These are phyloP conservation scores for Proctacanthus coquilletti DNA, from an alignment of 1,140 invertebrate genomes.

Conservation along the genomic window DNA sequence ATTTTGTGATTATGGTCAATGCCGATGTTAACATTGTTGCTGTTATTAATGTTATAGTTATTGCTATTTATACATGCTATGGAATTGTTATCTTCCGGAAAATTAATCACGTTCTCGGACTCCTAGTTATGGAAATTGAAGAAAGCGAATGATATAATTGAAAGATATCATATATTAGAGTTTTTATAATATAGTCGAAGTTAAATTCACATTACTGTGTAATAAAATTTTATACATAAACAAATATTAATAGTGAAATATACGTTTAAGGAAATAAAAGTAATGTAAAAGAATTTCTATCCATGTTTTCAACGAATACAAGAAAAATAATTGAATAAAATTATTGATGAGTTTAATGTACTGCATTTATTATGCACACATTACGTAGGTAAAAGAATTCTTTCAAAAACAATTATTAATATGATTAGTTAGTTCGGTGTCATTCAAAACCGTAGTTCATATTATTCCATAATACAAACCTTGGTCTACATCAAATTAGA, in stretches of 20 bases:
- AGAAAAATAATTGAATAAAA: too few relatives aligned
- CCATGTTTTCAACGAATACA: too few relatives aligned
- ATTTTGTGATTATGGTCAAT: neutral
- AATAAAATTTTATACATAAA: neutral
- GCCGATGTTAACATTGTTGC: neutral
- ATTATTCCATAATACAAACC: too few relatives aligned
- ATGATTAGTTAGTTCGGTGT: too few relatives aligned
- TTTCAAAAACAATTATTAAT: too few relatives aligned
- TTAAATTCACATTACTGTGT: neutral
- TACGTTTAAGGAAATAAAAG: too few relatives aligned
- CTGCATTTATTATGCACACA: too few relatives aligned
- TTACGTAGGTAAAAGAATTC: too few relatives aligned
- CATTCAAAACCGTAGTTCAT: too few relatives aligned
- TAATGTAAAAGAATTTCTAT: too few relatives aligned
- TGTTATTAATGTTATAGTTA: neutral
- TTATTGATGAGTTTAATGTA: too few relatives aligned
- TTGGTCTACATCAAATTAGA: too few relatives aligned
- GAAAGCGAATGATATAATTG: neutral
- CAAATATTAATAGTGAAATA: neutral
- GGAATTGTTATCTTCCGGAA: neutral
- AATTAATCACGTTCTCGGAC: neutral
- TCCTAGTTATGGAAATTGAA: neutral
- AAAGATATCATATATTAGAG: neutral
- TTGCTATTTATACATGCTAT: neutral
- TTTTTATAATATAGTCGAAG: neutral